phyloP scores from a whole-genome alignment of 2,888 invertebrate species.

The Brachyptera putata region DNA sequence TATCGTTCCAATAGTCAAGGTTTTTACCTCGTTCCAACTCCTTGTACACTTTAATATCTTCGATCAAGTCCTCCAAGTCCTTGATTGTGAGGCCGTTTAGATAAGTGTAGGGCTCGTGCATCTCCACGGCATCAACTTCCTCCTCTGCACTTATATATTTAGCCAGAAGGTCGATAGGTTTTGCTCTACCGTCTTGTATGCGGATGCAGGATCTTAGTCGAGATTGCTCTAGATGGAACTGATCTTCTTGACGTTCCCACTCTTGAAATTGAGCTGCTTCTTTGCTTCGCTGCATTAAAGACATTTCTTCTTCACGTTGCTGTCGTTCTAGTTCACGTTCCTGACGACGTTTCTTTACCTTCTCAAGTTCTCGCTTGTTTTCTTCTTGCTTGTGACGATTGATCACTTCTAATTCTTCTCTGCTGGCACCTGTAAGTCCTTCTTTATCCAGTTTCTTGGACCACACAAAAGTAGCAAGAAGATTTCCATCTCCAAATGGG shows the following conservation, averaged over 20 bases:
- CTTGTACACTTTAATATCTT: slow-evolving; percentile 93
- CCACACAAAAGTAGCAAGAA: slow-evolving; percentile 96
- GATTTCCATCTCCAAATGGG: slow-evolving; percentile 95
- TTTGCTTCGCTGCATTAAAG: slow-evolving; percentile 80
- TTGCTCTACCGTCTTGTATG: slow-evolving; percentile 94
- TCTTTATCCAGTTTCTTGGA: slow-evolving; percentile 92
- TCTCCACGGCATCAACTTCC: slow-evolving; percentile 87
- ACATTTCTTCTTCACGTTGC: slow-evolving; percentile 75
- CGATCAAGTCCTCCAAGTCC: slow-evolving; percentile 92
- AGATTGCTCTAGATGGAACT: slow-evolving; percentile 96
- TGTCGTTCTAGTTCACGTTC: slow-evolving; percentile 86
- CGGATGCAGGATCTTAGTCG: slow-evolving; percentile 88
- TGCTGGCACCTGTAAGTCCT: slow-evolving; percentile 72
- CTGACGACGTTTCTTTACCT: slow-evolving; percentile 85
- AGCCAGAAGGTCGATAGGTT: slow-evolving; percentile 95
- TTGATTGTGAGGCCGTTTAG: slow-evolving; percentile 83
- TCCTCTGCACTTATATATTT: slow-evolving; percentile 92
- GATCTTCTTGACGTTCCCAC: slow-evolving; percentile 95
- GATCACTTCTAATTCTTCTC: slow-evolving; percentile 74
- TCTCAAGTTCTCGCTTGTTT: slow-evolving; percentile 87
- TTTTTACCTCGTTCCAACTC: slow-evolving; percentile 87
- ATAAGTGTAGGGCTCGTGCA: slow-evolving; percentile 97
- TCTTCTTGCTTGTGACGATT: slow-evolving; percentile 87
- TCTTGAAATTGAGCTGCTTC: slow-evolving; percentile 87
- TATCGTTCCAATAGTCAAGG: slow-evolving; percentile 92